Conservation (phyloP, 2,888 invertebrate genomes). For the Hydraecia micacea region DNA sequence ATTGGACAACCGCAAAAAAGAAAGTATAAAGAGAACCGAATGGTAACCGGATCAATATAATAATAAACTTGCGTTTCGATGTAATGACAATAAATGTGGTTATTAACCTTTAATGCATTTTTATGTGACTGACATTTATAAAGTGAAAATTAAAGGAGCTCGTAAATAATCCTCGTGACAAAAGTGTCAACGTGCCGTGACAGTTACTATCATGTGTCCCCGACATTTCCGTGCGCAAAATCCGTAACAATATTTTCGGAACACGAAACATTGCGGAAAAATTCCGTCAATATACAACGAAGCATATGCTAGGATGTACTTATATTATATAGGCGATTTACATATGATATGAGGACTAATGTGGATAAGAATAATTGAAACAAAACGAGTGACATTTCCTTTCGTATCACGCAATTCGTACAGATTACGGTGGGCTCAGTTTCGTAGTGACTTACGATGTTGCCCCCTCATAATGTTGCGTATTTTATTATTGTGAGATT, state of each 20-base stretch:
- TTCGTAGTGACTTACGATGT: conserved; percentile 68
- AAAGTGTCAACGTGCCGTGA: conserved; percentile 46
- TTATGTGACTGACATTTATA: conserved; percentile 30
- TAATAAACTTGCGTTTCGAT: conserved; percentile 32
- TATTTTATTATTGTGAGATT: conserved; percentile 66
- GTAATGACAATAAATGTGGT: conserved; percentile 33
- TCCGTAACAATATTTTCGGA: conserved; percentile 50
- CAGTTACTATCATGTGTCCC: conserved; percentile 50
- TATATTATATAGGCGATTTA: conserved; percentile 66
- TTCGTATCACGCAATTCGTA: conserved; percentile 80
- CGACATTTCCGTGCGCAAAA: conserved; percentile 53
- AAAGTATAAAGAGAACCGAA: conserved; percentile 36
- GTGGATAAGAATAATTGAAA: conserved; percentile 78
- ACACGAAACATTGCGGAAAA: conserved; percentile 47
- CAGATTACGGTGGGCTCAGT: conserved; percentile 74
- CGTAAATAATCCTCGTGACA: conserved; percentile 44
- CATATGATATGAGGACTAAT: conserved; percentile 70
- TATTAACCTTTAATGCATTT: conserved; percentile 23
- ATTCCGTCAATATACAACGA: conserved; percentile 52
- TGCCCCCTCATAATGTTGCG: conserved; percentile 53
- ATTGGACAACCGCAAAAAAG: conserved; percentile 47
- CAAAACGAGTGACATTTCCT: conserved; percentile 79
- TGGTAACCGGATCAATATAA: conserved; percentile 50
- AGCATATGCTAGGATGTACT: conserved; percentile 59
- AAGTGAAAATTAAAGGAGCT: conserved; percentile 38